Evolutionary conservation across 1,140 invertebrate species (phyloP).

Genomic region (Spodoptera frugiperda): DNA sequence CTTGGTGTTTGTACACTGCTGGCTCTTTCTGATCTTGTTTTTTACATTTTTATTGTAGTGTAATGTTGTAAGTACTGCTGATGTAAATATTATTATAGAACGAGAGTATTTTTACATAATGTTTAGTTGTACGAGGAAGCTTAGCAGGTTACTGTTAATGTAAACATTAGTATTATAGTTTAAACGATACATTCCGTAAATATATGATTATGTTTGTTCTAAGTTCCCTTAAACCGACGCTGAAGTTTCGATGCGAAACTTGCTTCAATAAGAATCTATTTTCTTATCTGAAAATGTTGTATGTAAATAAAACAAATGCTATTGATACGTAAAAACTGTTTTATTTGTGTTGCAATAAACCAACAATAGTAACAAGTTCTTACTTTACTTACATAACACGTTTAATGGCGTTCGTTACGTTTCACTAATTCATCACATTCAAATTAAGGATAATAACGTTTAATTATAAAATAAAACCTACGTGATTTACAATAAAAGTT

Average conservation of each 20-base stretch:
- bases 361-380: conserved; percentile 42
- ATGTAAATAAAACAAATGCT: conserved; percentile 40
- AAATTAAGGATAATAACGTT: conserved; percentile 41
- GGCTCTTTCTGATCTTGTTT: conserved; percentile 45
- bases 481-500: conserved; percentile 42
- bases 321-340: conserved; percentile 52
- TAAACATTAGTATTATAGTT: conserved; percentile 62
- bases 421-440: conserved; percentile 46
- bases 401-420: conserved; percentile 25
- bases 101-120: conserved; percentile 47
- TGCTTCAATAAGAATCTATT: conserved; percentile 40
- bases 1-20: conserved; percentile 47
- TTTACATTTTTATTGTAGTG: conserved; percentile 48
- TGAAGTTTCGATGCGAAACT: conserved; percentile 52
- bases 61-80: conserved; percentile 43
- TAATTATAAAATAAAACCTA: conserved; percentile 14
- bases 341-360: conserved; percentile 73
- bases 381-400: conserved; percentile 32
- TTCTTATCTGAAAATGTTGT: conserved; percentile 43
- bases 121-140: conserved; percentile 40
- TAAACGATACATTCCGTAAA: conserved; percentile 73
- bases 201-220: conserved; percentile 55
- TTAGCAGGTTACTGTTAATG: conserved; percentile 53
- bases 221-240: conserved; percentile 60
- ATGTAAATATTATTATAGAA: conserved; percentile 51